phyloP scores from a whole-genome alignment of 2,797 vertebrate species.

The Vespertilio murinus region DNA sequence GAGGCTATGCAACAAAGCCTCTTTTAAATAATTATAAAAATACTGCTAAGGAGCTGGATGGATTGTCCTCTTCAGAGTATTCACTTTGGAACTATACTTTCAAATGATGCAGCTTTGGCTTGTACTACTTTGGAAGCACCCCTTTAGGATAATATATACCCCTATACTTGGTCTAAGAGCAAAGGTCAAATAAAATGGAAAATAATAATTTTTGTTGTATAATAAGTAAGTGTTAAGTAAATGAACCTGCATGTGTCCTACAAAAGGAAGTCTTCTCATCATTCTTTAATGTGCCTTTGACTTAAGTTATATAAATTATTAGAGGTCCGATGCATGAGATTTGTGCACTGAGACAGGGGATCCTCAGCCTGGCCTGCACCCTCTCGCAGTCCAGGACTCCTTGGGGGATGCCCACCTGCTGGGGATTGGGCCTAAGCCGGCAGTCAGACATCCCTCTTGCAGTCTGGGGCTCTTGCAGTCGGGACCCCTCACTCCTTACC shows the following conservation, averaged over 20 bases:
- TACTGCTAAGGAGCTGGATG: neutral
- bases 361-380: too few relatives aligned
- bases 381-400: too few relatives aligned
- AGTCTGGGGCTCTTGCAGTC: too few relatives aligned
- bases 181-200: neutral
- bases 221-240: neutral
- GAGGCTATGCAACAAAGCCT: neutral
- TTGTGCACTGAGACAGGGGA: too few relatives aligned
- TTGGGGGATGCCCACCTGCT: too few relatives aligned
- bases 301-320: neutral
- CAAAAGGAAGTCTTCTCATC: neutral
- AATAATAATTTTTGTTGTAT: neutral
- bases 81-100: neutral
- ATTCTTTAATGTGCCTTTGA: neutral
- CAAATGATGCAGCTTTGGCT: neutral
- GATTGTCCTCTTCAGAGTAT: neutral
- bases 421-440: too few relatives aligned
- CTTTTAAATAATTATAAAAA: neutral
- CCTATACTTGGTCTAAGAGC: neutral
- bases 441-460: too few relatives aligned
- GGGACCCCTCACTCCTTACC: too few relatives aligned
- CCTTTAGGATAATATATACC: neutral
- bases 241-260: neutral
- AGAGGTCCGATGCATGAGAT: too few relatives aligned
- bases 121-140: neutral